A percentile compares a stretch with the other conserved stretches of the same genome.
phyloP scores from a whole-genome alignment of 2,113 vertebrate species.

The Platichthys stellatus region DNA sequence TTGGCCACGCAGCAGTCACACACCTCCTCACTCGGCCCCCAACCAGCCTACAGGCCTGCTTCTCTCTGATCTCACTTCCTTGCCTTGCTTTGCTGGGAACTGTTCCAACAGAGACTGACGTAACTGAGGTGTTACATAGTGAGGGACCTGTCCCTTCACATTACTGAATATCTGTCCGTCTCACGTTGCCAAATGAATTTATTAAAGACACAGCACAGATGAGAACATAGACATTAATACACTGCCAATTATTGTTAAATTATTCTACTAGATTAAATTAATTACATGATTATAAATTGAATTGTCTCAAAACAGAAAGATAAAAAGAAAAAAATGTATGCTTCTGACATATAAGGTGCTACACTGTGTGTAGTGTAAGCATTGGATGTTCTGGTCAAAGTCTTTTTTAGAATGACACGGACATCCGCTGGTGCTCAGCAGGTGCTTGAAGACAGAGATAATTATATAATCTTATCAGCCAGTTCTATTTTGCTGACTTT shows the following conservation, averaged over 20 bases:
- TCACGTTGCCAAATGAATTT: conserved; percentile 29
- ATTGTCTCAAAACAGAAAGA: conserved; percentile 18
- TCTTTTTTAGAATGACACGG: background rate
- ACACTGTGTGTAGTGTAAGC: background rate
- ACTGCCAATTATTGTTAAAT: conserved; percentile 17
- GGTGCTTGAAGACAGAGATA: background rate
- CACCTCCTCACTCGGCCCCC: conserved; percentile 21
- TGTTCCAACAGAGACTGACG: conserved; percentile 48
- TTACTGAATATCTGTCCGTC: conserved; percentile 16
- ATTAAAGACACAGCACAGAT: conserved; percentile 10
- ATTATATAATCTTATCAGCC: conserved; percentile 8
- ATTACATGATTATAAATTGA: too few species aligned
- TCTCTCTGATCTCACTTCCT: conserved; percentile 31
- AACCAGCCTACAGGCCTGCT: conserved; percentile 39
- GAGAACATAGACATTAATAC: conserved; percentile 20
- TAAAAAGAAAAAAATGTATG: background rate
- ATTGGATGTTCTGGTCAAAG: background rate
- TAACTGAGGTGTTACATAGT: conserved; percentile 50
- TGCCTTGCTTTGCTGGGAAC: conserved; percentile 50
- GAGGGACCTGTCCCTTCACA: conserved; percentile 43
- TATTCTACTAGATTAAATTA: conserved; percentile 18
- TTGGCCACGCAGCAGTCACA: conserved; percentile 31
- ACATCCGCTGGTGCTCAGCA: background rate
- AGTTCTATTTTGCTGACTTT: conserved; percentile 26
- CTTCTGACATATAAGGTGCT: background rate